Conservation (phyloP, 2,797 vertebrate genomes). For the Rhinichthys osculus region DNA sequence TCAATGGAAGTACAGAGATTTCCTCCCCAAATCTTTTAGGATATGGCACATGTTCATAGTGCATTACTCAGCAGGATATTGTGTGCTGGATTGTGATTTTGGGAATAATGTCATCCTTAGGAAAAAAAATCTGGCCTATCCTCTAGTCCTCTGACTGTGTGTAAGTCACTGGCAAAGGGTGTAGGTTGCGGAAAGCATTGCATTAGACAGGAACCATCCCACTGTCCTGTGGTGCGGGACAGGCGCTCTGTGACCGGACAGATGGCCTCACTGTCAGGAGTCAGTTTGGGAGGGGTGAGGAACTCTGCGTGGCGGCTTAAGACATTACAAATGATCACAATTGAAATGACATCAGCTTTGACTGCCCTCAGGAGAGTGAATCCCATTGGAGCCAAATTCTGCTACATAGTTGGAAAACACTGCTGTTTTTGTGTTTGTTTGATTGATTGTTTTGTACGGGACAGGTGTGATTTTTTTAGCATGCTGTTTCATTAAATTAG, state of each 20-base stretch:
- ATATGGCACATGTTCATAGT: background rate
- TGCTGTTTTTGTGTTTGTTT: background rate
- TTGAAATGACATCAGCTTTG: constrained; percentile 22
- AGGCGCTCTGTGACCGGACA: constrained; percentile 19
- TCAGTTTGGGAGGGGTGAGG: constrained; percentile 8
- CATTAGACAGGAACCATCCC: constrained; percentile 23
- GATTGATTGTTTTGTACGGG: background rate
- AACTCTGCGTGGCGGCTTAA: background rate
- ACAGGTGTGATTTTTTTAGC: background rate
- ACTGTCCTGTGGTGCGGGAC: constrained; percentile 36
- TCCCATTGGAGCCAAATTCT: background rate
- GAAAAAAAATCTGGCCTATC: constrained; percentile 36
- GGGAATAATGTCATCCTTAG: constrained; percentile 54
- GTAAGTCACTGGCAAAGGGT: constrained; percentile 12
- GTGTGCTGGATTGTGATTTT: constrained; percentile 27
- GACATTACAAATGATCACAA: constrained; percentile 23
- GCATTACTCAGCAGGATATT: constrained; percentile 7
- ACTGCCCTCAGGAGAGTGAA: background rate
- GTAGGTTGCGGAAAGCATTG: background rate
- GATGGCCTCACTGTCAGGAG: constrained; percentile 28
- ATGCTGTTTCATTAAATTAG: background rate
- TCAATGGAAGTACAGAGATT: background rate
- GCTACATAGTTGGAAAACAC: background rate
- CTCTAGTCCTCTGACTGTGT: background rate
- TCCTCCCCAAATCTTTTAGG: background rate